These are phyloP conservation scores for Agrochola macilenta DNA, from an alignment of 2,888 invertebrate genomes.

Conservation along the genomic window DNA sequence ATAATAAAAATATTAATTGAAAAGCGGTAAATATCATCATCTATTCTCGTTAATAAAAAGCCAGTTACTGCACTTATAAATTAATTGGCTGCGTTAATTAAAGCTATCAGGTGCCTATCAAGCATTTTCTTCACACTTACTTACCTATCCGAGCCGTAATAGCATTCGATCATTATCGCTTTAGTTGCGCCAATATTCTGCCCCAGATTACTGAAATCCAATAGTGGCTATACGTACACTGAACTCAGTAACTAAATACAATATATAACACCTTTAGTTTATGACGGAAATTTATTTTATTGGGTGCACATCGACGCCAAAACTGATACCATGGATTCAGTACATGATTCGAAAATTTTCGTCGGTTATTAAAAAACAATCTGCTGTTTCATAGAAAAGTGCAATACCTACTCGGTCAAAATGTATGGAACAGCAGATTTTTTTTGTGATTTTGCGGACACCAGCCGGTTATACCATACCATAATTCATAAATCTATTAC, in stretches of 20 bases:
- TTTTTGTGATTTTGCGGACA: too few species aligned
- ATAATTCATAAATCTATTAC: too few species aligned
- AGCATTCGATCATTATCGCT: slow-evolving; percentile 76
- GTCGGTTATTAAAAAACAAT: too few species aligned
- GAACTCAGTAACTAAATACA: background rate
- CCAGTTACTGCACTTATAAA: slow-evolving; percentile 25
- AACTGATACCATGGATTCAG: too few species aligned
- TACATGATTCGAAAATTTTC: too few species aligned
- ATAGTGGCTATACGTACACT: slow-evolving; percentile 5
- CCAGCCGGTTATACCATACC: too few species aligned
- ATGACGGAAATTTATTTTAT: background rate
- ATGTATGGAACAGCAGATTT: too few species aligned
- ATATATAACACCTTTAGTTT: too few species aligned
- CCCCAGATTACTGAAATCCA: slow-evolving; percentile 39
- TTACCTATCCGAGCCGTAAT: slow-evolving; percentile 86
- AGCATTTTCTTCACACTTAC: slow-evolving; percentile 91
- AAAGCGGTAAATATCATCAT: slow-evolving; percentile 6
- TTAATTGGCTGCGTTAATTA: slow-evolving; percentile 68
- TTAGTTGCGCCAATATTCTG: slow-evolving; percentile 70
- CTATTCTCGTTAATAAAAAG: slow-evolving; percentile 7
- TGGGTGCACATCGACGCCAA: too few species aligned
- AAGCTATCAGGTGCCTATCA: slow-evolving; percentile 86
- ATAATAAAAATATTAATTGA: background rate
- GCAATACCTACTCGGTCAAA: too few species aligned
- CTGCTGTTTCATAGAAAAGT: too few species aligned